These are phyloP conservation scores for Nephrotoma flavescens DNA, from an alignment of 2,888 invertebrate species.

Conservation along the genomic window DNA sequence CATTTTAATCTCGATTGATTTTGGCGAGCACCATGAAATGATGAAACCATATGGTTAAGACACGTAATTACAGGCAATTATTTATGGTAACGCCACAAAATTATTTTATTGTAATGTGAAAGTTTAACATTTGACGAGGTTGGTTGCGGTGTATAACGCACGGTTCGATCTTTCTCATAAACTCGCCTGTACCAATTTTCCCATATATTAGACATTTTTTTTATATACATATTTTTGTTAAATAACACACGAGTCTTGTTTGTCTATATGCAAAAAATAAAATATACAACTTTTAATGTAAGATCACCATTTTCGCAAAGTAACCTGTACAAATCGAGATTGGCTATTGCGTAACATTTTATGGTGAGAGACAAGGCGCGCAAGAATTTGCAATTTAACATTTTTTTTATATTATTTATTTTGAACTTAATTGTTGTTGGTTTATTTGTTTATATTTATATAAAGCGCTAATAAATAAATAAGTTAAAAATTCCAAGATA, in stretches of 20 bases:
- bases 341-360: neutral
- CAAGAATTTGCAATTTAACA: neutral
- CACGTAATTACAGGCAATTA: neutral
- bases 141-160: neutral
- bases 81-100: neutral
- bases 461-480: neutral
- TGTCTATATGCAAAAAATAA: neutral
- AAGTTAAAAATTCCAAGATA: neutral
- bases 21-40: neutral
- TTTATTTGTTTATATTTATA: neutral
- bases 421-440: neutral
- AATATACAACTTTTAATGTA: neutral
- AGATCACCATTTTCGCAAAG: neutral
- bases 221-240: neutral
- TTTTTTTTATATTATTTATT: neutral
- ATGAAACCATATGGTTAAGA: neutral
- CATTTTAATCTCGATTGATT: neutral
- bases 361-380: neutral
- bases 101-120: neutral
- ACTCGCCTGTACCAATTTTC: neutral
- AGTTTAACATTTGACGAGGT: neutral
- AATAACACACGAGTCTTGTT: neutral
- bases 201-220: neutral
- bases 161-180: neutral
- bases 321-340: neutral